phyloP scores from a whole-genome alignment of 2,888 invertebrate genomes.

The Mechanitis messenoides region DNA sequence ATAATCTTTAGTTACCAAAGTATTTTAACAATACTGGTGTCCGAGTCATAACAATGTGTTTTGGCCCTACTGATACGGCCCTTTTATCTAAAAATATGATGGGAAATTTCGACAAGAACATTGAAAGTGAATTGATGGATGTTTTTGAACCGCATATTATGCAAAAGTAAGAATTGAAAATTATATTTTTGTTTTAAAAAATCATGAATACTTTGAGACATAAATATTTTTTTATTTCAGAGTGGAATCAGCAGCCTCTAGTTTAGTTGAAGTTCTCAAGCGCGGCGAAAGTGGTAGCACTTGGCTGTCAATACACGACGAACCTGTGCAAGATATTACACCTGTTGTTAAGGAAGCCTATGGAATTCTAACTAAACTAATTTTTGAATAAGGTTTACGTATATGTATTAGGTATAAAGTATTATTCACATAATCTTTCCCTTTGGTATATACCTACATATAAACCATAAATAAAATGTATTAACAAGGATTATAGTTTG shows the following conservation, averaged over 20 bases:
- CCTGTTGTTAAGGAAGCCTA: slow-evolving; percentile 35
- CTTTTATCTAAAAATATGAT: slow-evolving; percentile 32
- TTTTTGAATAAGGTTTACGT: slow-evolving; percentile 7
- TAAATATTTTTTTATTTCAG: slow-evolving; percentile 16
- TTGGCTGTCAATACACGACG: slow-evolving; percentile 34
- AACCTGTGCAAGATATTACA: slow-evolving; percentile 41
- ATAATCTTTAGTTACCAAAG: slow-evolving; percentile 33
- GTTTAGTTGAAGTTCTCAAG: slow-evolving; percentile 26
- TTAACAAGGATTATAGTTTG: too few species aligned
- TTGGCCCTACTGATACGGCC: slow-evolving; percentile 41
- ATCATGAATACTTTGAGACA: not conserved
- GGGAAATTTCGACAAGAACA: slow-evolving; percentile 32
- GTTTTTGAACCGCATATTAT: slow-evolving; percentile 15
- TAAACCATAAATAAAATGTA: too few species aligned
- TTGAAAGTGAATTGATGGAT: slow-evolving; percentile 19
- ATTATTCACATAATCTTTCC: too few species aligned
- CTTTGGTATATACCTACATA: too few species aligned
- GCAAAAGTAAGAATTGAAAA: slow-evolving; percentile 32
- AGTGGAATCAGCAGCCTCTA: slow-evolving; percentile 29
- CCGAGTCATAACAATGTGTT: slow-evolving; percentile 43
- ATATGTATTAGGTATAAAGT: too few species aligned
- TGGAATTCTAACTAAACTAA: slow-evolving; percentile 19
- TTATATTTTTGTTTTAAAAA: slow-evolving; percentile 1
- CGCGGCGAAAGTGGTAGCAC: slow-evolving; percentile 31
- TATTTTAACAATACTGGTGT: slow-evolving; percentile 41